These are phyloP conservation scores for Penelope pileata DNA, from an alignment of 2,113 vertebrate species.

Conservation along the genomic window DNA sequence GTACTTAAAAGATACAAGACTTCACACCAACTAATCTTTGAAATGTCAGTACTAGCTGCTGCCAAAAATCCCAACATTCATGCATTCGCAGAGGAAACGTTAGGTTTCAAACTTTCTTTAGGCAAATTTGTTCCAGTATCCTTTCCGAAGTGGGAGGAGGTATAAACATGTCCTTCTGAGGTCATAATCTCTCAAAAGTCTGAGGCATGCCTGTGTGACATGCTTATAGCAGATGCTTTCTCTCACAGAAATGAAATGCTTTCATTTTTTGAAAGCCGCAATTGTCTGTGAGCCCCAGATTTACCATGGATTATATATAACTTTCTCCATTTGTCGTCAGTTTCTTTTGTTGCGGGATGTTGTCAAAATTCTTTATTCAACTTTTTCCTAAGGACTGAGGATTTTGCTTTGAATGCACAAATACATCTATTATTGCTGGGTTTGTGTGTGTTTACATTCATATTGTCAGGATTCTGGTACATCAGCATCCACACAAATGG, in stretches of 20 bases:
- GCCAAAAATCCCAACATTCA: not conserved
- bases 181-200: not conserved
- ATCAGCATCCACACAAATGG: not conserved
- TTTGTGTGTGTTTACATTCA: not conserved
- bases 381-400: not conserved
- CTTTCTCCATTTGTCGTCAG: not conserved
- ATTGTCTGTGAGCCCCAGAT: not conserved
- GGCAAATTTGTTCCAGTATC: not conserved
- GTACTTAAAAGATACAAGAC: not conserved
- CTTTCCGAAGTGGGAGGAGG: not conserved
- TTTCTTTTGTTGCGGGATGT: not conserved
- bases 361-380: not conserved
- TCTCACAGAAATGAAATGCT: not conserved
- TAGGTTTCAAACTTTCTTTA: not conserved
- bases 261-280: not conserved
- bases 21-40: not conserved
- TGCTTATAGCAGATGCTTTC: not conserved
- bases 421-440: not conserved
- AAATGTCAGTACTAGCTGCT: not conserved
- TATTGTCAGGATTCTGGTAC: not conserved
- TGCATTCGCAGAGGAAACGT: not conserved
- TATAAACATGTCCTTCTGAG: not conserved
- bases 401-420: not conserved
- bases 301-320: not conserved
- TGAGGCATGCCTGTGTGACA: not conserved